Evolutionary conservation across 2,113 vertebrate species (phyloP).

Genomic region (Alligator mississippiensis): DNA sequence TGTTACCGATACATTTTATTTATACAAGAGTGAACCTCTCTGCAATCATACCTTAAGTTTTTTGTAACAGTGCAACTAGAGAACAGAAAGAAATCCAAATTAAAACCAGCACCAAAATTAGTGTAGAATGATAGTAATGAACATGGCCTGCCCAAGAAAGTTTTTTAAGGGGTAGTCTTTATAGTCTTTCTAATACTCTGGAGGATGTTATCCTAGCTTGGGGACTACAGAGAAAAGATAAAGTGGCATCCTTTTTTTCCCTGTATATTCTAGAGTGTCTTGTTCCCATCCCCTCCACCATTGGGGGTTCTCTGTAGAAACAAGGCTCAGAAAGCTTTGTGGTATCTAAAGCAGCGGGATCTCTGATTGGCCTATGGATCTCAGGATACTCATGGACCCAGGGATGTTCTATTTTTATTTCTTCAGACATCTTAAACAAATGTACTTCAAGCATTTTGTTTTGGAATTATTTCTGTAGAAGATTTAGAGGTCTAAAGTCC

Average conservation of each 20-base stretch:
- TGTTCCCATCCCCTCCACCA: background rate
- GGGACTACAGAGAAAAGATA: background rate
- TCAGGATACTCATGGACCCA: slow-evolving; percentile 55
- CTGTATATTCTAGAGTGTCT: background rate
- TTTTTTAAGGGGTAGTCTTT: background rate
- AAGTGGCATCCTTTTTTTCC: background rate
- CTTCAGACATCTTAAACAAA: slow-evolving; percentile 59
- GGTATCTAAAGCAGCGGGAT: background rate
- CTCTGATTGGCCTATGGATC: slow-evolving; percentile 32
- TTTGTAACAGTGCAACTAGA: background rate
- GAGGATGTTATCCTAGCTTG: background rate
- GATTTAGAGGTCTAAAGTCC: slow-evolving; percentile 61
- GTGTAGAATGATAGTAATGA: background rate
- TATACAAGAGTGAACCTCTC: background rate
- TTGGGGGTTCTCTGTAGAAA: background rate
- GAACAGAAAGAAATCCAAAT: background rate
- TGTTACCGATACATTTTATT: background rate
- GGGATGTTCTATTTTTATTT: slow-evolving; percentile 67
- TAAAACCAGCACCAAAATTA: background rate
- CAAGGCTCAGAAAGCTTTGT: slow-evolving; percentile 31
- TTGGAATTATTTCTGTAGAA: slow-evolving; percentile 57
- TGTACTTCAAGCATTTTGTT: slow-evolving; percentile 70
- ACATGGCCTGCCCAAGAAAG: background rate
- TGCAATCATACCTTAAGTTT: background rate
- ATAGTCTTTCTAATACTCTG: background rate